These are phyloP conservation scores for Pterocles orientalis DNA, from an alignment of 2,113 vertebrate genomes.

Conservation along the genomic window DNA sequence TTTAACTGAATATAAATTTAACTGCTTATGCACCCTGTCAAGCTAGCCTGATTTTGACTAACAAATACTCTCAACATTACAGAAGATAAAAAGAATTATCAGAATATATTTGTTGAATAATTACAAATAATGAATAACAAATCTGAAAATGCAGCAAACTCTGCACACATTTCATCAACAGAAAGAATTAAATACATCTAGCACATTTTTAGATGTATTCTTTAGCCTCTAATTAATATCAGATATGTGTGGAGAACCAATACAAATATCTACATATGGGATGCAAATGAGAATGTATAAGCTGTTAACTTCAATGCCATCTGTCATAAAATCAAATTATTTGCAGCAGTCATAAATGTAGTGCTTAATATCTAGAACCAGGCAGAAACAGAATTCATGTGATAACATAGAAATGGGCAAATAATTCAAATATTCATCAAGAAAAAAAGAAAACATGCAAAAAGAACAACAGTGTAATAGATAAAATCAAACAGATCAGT, in stretches of 20 bases:
- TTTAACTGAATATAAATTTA: neutral
- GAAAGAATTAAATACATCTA: neutral
- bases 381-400: neutral
- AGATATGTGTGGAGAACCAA: neutral
- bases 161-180: neutral
- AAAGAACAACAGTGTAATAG: neutral
- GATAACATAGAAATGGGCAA: neutral
- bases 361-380: neutral
- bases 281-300: neutral
- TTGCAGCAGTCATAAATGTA: neutral
- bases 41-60: neutral
- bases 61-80: neutral
- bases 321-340: neutral
- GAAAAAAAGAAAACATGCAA: neutral
- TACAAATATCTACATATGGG: neutral
- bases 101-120: neutral
- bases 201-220: neutral
- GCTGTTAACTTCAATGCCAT: neutral
- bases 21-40: neutral
- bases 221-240: neutral
- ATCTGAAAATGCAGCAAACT: neutral
- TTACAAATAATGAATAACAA: neutral
- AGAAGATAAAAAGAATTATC: neutral
- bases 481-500: neutral
- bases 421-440: neutral